These are phyloP conservation scores for Turritopsis rubra DNA, from an alignment of 30 jellyfish, hydroid and myxozoan genomes.

Conservation along the genomic window DNA sequence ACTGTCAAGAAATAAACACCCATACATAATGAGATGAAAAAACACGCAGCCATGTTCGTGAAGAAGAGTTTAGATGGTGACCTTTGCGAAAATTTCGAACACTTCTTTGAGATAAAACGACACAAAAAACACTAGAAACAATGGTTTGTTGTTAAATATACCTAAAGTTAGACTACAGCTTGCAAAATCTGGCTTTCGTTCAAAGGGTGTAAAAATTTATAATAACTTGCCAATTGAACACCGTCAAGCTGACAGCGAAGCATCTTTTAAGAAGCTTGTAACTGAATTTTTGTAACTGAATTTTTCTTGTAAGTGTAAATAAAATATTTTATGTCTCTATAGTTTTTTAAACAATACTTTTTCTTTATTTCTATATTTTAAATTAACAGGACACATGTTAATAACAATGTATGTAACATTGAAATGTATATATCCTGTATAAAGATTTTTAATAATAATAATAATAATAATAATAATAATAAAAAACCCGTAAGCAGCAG, in stretches of 20 bases:
- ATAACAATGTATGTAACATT: background rate
- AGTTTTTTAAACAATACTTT: background rate
- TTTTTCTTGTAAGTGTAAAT: background rate
- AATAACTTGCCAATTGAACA: conserved; percentile 37
- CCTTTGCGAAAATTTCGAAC: background rate
- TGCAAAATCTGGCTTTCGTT: conserved; percentile 19
- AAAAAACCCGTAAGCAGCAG: background rate
- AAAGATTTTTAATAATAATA: background rate
- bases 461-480: background rate
- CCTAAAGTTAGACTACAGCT: background rate
- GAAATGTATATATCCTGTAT: conserved; percentile 7
- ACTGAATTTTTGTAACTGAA: background rate
- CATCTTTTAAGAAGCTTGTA: background rate
- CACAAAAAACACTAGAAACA: background rate
- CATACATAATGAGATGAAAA: background rate
- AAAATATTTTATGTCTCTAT: background rate
- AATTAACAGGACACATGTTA: conserved; percentile 5
- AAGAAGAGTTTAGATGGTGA: background rate
- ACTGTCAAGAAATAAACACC: background rate
- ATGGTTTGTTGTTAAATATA: background rate
- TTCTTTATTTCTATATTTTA: background rate
- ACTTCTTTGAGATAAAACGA: background rate
- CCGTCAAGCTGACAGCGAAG: background rate
- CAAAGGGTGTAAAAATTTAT: conserved; percentile 31
- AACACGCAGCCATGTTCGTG: background rate